These are phyloP conservation scores for Tokudaia tokunoshimensis DNA, from an alignment of 2,797 vertebrate species.

Conservation along the genomic window DNA sequence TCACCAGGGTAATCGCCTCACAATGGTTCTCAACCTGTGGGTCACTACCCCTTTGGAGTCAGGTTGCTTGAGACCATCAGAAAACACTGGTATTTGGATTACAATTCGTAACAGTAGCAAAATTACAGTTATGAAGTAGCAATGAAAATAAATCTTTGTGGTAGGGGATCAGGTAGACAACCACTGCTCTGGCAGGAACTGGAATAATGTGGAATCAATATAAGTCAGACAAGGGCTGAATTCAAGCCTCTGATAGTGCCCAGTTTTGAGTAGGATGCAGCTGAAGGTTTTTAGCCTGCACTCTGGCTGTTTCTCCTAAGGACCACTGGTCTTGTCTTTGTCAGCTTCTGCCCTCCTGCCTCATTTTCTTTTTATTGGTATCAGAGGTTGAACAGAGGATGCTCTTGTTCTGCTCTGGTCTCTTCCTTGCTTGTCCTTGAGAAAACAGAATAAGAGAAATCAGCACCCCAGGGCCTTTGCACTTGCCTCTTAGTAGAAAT, in stretches of 20 bases:
- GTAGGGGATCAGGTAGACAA: neutral
- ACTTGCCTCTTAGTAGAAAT: neutral
- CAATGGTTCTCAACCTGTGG: neutral
- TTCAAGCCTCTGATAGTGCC: neutral
- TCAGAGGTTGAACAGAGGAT: neutral
- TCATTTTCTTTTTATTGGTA: neutral
- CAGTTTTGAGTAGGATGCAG: neutral
- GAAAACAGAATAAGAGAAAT: neutral
- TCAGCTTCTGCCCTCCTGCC: neutral
- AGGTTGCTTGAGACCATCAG: neutral
- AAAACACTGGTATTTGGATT: neutral
- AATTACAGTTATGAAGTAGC: neutral
- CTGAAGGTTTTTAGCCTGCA: neutral
- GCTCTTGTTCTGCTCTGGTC: neutral
- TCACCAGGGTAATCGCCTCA: neutral
- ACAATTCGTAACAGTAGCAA: neutral
- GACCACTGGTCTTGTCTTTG: neutral
- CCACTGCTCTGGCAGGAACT: neutral
- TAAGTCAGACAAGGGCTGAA: neutral
- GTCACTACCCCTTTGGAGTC: neutral
- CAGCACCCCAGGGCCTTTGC: constrained; percentile 23
- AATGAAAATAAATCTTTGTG: neutral
- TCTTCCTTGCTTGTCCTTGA: neutral
- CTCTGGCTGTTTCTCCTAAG: neutral
- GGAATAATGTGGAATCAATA: constrained; percentile 5